These are phyloP conservation scores for Mus caroli DNA, from an alignment of 2,797 vertebrate genomes.

Conservation along the genomic window DNA sequence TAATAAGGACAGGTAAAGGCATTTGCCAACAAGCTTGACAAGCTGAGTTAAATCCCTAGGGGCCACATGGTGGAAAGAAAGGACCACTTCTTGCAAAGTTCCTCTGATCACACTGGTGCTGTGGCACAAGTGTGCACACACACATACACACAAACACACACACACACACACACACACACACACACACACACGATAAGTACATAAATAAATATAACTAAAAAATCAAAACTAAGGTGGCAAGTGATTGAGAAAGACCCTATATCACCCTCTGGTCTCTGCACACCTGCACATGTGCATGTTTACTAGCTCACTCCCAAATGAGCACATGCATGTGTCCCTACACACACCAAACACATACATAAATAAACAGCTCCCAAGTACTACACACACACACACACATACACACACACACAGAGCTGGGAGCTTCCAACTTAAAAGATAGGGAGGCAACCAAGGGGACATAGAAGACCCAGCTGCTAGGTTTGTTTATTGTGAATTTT, in stretches of 20 bases:
- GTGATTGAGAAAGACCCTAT: background rate
- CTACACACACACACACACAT: too few relatives aligned
- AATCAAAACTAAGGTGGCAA: background rate
- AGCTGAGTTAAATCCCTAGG: background rate
- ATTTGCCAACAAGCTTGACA: background rate
- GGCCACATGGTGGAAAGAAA: background rate
- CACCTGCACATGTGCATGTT: background rate
- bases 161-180: background rate
- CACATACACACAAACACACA: background rate
- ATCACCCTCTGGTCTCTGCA: background rate
- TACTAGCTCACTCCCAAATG: background rate
- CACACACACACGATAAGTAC: background rate
- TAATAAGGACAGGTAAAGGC: too few relatives aligned
- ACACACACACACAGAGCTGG: background rate
- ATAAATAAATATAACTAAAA: background rate
- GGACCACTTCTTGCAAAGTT: background rate
- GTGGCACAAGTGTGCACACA: background rate
- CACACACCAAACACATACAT: background rate
- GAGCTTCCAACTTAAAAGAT: background rate
- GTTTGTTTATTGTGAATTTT: slow-evolving; percentile 21
- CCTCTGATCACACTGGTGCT: background rate
- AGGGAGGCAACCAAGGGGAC: background rate
- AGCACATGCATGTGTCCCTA: background rate
- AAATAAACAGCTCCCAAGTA: too few relatives aligned
- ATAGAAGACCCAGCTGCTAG: background rate